Evolutionary conservation across 37 sponge, comb jelly and placozoan species (phyloP).

Genomic region (Tethya wilhelma): DNA sequence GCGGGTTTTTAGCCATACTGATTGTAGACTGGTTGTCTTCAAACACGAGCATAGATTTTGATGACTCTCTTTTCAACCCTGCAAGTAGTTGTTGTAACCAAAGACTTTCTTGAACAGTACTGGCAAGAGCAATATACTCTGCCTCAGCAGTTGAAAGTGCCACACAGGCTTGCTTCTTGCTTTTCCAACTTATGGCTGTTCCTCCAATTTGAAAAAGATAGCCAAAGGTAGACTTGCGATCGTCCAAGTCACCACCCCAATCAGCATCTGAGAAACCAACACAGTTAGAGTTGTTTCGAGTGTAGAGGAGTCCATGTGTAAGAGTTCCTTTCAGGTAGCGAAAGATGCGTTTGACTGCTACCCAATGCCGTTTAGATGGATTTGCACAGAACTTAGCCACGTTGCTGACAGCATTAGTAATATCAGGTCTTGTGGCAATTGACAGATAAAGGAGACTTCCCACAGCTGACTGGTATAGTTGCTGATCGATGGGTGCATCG

Average conservation of each 20-base stretch:
- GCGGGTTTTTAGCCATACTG: slow-evolving; percentile 35
- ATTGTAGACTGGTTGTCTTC: slow-evolving; percentile 59
- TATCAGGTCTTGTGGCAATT: slow-evolving; percentile 42
- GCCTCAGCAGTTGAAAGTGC: slow-evolving; percentile 55
- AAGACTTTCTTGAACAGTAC: slow-evolving; percentile 35
- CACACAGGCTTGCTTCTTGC: slow-evolving; percentile 42
- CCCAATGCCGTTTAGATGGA: slow-evolving; percentile 33
- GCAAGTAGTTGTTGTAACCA: slow-evolving; percentile 38
- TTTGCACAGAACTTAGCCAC: slow-evolving; percentile 41
- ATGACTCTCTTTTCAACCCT: background rate
- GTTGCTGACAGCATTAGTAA: slow-evolving; percentile 29
- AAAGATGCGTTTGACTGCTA: slow-evolving; percentile 36
- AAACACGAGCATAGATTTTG: slow-evolving; percentile 4
- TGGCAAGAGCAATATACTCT: slow-evolving; percentile 36
- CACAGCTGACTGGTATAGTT: slow-evolving; percentile 42
- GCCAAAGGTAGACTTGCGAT: slow-evolving; percentile 44
- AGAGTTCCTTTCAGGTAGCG: slow-evolving; percentile 58
- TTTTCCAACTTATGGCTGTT: slow-evolving; percentile 31
- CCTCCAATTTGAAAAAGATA: slow-evolving; percentile 43
- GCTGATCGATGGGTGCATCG: slow-evolving; percentile 20
- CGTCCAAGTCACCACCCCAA: slow-evolving; percentile 48
- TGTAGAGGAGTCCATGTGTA: slow-evolving; percentile 12
- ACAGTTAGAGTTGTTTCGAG: background rate
- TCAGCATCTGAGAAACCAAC: slow-evolving; percentile 67
- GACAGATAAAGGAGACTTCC: slow-evolving; percentile 42